phyloP scores from a whole-genome alignment of 2,797 vertebrate species.

The Tinamus major region DNA sequence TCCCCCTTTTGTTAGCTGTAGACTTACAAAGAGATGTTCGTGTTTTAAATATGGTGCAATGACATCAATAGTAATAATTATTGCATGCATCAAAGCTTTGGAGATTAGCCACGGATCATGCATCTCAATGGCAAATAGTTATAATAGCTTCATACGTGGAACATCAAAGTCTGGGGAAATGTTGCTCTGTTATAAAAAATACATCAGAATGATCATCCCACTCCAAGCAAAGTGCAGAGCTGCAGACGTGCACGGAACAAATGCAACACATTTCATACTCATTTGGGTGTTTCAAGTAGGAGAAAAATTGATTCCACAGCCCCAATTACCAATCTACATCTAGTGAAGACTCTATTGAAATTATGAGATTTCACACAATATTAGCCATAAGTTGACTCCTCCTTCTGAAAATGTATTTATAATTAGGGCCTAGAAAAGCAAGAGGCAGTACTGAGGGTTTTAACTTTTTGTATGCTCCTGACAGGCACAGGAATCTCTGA shows the following conservation, averaged over 20 bases:
- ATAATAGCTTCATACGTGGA: conserved; percentile 49
- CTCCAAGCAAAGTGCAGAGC: conserved; percentile 22
- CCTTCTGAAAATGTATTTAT: conserved; percentile 56
- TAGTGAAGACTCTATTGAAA: conserved; percentile 13
- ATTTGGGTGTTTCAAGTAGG: conserved; percentile 21
- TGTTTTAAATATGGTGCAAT: conserved; percentile 52
- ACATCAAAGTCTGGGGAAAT: conserved; percentile 68
- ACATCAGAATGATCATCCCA: conserved; percentile 64
- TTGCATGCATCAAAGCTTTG: conserved; percentile 51
- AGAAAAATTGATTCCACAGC: conserved; percentile 47
- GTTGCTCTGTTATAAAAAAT: conserved; percentile 70
- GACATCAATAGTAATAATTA: conserved; percentile 67
- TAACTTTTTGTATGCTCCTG: conserved; percentile 54
- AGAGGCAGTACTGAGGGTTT: conserved; percentile 21
- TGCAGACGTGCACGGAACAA: conserved; percentile 31
- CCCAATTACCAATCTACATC: conserved; percentile 41
- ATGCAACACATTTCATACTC: conserved; percentile 35
- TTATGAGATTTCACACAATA: conserved; percentile 36
- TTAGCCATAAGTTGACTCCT: conserved; percentile 58
- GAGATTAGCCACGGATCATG: conserved; percentile 50
- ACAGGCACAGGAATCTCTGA: conserved; percentile 31
- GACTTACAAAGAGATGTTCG: neutral
- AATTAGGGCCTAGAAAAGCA: conserved; percentile 45
- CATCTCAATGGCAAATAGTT: conserved; percentile 52
- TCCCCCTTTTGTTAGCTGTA: neutral